Conservation (phyloP, 2,797 vertebrate genomes). For the Malacoraja senta region DNA sequence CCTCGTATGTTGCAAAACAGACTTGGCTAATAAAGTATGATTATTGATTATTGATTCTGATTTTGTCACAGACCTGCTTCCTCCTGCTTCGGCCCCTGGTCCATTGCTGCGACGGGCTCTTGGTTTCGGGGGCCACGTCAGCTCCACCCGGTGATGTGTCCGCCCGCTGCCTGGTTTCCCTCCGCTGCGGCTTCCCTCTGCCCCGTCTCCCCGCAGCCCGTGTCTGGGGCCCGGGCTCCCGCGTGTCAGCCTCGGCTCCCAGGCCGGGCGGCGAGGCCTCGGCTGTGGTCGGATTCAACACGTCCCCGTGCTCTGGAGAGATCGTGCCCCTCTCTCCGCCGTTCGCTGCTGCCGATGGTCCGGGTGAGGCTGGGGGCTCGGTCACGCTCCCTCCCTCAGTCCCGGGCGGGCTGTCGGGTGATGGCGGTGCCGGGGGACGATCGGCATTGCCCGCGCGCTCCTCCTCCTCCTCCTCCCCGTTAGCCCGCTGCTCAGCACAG, state of each 20-base stretch:
- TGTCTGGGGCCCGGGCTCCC: slow-evolving; percentile 41
- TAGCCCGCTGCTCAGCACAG: no score
- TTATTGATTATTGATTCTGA: no score
- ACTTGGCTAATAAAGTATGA: slow-evolving; percentile 40
- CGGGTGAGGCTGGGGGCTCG: background rate
- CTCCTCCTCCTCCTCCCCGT: background rate
- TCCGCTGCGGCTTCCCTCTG: slow-evolving; percentile 40
- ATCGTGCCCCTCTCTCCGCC: background rate
- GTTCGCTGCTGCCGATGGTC: no score
- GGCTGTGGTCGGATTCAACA: background rate
- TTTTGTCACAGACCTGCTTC: slow-evolving; percentile 42
- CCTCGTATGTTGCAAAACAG: no score
- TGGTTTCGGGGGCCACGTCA: no score
- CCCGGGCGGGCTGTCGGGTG: background rate
- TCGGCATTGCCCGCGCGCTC: background rate
- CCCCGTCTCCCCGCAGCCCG: slow-evolving; percentile 38
- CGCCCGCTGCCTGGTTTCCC: slow-evolving; percentile 39
- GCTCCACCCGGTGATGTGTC: no score
- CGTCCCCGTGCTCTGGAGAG: no score
- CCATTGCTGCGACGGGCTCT: background rate
- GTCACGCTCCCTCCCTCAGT: background rate
- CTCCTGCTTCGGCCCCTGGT: slow-evolving; percentile 40
- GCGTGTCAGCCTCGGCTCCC: slow-evolving; percentile 42
- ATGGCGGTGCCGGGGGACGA: background rate
- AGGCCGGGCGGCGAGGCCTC: no score